Evolutionary conservation across 2,888 invertebrate species (phyloP).

Genomic region (Hemithea aestivaria): DNA sequence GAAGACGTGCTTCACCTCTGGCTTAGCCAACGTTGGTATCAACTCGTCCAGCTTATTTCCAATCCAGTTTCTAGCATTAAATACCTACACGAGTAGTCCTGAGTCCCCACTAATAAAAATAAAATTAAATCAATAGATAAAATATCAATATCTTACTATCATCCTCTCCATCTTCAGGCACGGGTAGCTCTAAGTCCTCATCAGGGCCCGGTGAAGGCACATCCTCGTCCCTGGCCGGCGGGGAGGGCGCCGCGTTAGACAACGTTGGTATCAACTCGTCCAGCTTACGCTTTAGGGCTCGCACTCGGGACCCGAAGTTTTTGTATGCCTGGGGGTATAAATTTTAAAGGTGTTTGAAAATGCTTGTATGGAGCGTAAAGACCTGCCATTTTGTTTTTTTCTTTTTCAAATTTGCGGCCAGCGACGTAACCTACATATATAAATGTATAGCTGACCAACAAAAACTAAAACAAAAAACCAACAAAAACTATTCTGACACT

Average conservation of each 20-base stretch:
- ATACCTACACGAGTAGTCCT: too few species aligned
- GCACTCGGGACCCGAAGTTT: conserved; percentile 93
- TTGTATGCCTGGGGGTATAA: conserved; percentile 88
- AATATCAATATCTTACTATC: conserved; percentile 38
- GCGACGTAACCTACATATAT: too few species aligned
- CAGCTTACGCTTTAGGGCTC: conserved; percentile 89
- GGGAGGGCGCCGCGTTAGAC: conserved; percentile 74
- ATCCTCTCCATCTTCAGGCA: conserved; percentile 56
- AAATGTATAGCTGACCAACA: too few species aligned
- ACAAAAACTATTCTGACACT: too few species aligned
- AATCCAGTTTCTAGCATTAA: too few species aligned
- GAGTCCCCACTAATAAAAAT: too few species aligned
- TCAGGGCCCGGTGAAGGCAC: conserved; percentile 88
- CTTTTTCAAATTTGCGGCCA: too few species aligned
- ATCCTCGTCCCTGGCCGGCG: conserved; percentile 82
- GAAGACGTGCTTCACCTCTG: conserved; percentile 82
- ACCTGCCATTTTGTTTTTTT: too few species aligned
- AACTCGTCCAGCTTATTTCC: conserved; percentile 91
- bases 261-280: conserved; percentile 88
- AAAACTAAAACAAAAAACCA: too few species aligned
- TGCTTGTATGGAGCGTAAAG: too few species aligned
- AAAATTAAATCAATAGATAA: neutral
- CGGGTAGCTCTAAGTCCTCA: conserved; percentile 87
- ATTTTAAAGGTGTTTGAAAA: neutral
- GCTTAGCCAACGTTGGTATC: conserved; percentile 82